Percentiles rank a stretch among this genome's conserved stretches.
These are phyloP conservation scores for Okapia johnstoni DNA, from an alignment of 2,113 vertebrate genomes.

Conservation along the genomic window DNA sequence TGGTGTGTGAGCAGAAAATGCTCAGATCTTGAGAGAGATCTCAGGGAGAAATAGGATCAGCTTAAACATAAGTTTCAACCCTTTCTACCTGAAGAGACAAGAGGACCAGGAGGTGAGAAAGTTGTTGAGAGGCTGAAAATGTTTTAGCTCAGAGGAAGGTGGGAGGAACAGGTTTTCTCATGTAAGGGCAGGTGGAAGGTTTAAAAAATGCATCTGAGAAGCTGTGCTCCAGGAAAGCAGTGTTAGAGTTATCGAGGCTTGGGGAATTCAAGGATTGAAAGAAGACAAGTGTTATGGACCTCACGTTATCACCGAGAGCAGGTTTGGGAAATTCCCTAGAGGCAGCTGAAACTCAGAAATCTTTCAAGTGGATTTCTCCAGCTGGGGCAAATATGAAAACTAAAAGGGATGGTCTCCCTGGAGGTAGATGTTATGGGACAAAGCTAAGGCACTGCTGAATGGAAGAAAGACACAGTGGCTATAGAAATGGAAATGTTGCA, in stretches of 20 bases:
- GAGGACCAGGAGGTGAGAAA: neutral
- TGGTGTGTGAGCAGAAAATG: neutral
- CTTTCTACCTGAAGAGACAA: neutral
- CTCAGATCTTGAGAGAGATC: neutral
- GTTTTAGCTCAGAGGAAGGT: neutral
- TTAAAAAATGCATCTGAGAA: neutral
- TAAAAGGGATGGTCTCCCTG: neutral
- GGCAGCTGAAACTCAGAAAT: neutral
- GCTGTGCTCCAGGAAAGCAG: neutral
- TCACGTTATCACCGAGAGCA: neutral
- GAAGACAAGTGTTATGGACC: neutral
- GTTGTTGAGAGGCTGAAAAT: neutral
- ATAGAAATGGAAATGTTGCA: neutral
- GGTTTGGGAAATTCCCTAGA: neutral
- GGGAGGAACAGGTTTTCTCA: neutral
- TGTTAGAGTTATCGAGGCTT: neutral
- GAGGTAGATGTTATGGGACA: neutral
- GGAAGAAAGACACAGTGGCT: neutral
- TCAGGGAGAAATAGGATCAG: neutral
- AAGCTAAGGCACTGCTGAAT: neutral
- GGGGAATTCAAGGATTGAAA: neutral
- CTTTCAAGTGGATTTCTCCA: conserved; percentile 12
- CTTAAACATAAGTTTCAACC: neutral
- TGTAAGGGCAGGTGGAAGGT: neutral
- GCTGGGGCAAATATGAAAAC: neutral